Evolutionary conservation across 1,140 invertebrate species (phyloP), one percentile per base, ranked within the genome.

Genomic region (Ganaspis sp.): DNA sequence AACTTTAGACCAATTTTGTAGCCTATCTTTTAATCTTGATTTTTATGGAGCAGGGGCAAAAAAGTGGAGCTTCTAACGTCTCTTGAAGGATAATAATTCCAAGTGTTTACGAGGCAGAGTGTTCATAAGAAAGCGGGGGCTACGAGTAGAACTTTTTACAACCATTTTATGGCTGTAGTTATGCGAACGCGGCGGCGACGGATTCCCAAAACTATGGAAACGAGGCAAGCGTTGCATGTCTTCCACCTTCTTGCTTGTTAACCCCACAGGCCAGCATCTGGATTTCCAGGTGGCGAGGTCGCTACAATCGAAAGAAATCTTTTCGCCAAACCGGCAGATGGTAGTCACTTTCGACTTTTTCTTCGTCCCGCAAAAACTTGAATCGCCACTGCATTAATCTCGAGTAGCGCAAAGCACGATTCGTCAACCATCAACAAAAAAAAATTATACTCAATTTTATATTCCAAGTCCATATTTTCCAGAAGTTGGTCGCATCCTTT

Each of bases 151-250:
- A 77, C 34, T 70, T 75, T 84, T 86, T 84, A 87, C 79, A 77
- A 58, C 73, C 58, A 73, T 82, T 86, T 86, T 85, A 85, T 64
- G 75, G 58, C 58, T 4, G 49, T 34, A 70, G 81, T 87, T 85
- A 86, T 82, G 75, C 70, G 11, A 64, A 12, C 12, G 58, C 11
- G 9, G 58, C 58, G 26, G 29, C 58, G 58, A 26, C 38, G 73
- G 72, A 83, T 86, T 84, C 74, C 81, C 82, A 70, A 87, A 82
- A 82, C 58, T 64, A 79, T 76, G 76, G 83, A 76, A 83, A 69
- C 71, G 72, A 81, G 15, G 17, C 1, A n/a, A 64, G 73, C 42
- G 38, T 29, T 26, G 17, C 9, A 38, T 4, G 40, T 69, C 64
- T 34, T 42, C 21, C 72, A 21, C 38, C 42, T 54, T 69, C 53